A percentile compares a stretch with the other conserved stretches of the same genome.
Evolutionary conservation across 2,113 vertebrate species (phyloP).

Genomic region (Podarcis cretensis): DNA sequence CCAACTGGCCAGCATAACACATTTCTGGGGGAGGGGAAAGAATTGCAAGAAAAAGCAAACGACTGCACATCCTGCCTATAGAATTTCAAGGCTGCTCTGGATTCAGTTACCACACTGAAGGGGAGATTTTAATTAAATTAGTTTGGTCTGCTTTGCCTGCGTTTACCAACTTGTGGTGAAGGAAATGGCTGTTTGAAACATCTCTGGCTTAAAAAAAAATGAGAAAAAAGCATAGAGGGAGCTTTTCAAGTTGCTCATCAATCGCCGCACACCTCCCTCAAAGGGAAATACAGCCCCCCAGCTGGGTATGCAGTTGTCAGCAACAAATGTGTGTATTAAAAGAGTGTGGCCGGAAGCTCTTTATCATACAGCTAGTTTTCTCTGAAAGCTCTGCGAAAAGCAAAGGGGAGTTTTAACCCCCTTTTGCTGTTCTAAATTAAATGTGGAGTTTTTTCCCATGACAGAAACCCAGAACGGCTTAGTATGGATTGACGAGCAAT

Average conservation of each 20-base stretch:
- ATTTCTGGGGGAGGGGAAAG: not conserved
- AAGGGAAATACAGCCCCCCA: not conserved
- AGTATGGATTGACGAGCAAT: not conserved
- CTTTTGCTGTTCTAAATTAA: not conserved
- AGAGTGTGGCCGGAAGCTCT: slow-evolving; percentile 3
- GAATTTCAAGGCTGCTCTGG: not conserved
- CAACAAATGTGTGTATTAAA: not conserved
- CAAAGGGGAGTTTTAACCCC: not conserved
- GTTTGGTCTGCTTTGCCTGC: not conserved
- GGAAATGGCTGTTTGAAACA: not conserved
- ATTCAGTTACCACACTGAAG: not conserved
- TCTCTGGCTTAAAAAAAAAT: not conserved
- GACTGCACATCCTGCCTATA: not conserved
- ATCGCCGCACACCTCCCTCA: not conserved
- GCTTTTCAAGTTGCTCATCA: not conserved
- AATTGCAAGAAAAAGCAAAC: not conserved
- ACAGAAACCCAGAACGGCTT: not conserved
- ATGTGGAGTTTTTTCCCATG: not conserved
- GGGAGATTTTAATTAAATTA: not conserved
- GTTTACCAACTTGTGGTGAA: not conserved
- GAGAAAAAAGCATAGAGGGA: not conserved
- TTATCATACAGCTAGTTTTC: not conserved
- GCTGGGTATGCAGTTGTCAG: not conserved
- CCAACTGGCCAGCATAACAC: not conserved
- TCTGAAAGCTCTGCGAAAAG: not conserved